Percentiles rank a stretch among this genome's conserved stretches.
Conservation (phyloP, 1,140 invertebrate species). For the Diorhabda elongata region DNA sequence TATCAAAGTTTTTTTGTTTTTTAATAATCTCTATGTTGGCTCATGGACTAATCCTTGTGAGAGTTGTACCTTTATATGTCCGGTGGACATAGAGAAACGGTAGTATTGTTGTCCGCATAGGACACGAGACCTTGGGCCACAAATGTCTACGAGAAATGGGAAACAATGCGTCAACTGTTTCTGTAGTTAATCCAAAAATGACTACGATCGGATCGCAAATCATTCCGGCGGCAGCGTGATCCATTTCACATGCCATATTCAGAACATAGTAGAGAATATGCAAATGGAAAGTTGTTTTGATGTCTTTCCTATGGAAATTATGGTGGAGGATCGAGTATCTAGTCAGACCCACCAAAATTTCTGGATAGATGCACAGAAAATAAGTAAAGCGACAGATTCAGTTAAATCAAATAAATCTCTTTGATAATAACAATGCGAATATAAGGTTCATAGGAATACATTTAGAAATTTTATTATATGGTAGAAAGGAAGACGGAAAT, state of each 20-base stretch:
- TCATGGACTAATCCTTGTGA: not conserved
- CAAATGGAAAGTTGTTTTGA: conserved; percentile 7
- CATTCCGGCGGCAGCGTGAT: conserved; percentile 21
- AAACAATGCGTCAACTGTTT: conserved; percentile 30
- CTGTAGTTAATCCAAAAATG: conserved; percentile 19
- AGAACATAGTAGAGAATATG: conserved; percentile 6
- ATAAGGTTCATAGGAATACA: too few relatives aligned
- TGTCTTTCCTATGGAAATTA: conserved; percentile 17
- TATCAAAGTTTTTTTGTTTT: too few relatives aligned
- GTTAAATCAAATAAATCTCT: too few relatives aligned
- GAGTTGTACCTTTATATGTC: not conserved
- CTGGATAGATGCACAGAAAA: too few relatives aligned
- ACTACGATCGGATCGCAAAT: conserved; percentile 24
- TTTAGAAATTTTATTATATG: too few relatives aligned
- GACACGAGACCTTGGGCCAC: conserved; percentile 19
- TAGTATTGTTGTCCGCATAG: not conserved
- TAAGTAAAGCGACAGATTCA: too few relatives aligned
- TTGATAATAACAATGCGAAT: too few relatives aligned
- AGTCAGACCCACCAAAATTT: not conserved
- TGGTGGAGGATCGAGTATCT: not conserved
- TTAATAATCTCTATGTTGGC: too few relatives aligned
- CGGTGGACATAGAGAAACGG: not conserved
- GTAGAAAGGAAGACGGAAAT: too few relatives aligned
- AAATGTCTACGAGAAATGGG: conserved; percentile 21
- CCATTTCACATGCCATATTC: conserved; percentile 21